phyloP scores from a whole-genome alignment of 2,888 invertebrate species.

The Aspidiotus destructor region DNA sequence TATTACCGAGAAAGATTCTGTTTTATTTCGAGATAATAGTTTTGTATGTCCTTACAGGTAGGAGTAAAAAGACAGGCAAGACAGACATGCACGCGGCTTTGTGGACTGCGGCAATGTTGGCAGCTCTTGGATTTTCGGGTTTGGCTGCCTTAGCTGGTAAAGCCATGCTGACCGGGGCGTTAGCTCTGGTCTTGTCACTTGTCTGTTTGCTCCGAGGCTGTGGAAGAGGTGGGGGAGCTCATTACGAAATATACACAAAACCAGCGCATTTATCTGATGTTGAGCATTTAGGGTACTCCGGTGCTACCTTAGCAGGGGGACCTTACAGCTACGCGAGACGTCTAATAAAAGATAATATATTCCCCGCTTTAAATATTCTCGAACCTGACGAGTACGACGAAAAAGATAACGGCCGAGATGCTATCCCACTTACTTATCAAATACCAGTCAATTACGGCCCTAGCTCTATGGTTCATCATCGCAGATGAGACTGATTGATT shows the following conservation, averaged over 20 bases:
- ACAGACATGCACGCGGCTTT: slow-evolving; percentile 35
- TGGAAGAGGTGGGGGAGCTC: slow-evolving; percentile 34
- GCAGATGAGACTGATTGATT: no score
- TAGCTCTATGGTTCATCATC: slow-evolving; percentile 11
- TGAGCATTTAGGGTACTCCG: slow-evolving; percentile 25
- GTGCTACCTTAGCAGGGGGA: slow-evolving; percentile 33
- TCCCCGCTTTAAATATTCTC: slow-evolving; percentile 20
- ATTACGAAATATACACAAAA: slow-evolving; percentile 38
- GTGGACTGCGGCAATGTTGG: slow-evolving; percentile 53
- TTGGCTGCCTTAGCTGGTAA: slow-evolving; percentile 73
- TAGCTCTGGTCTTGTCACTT: slow-evolving; percentile 69
- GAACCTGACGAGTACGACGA: slow-evolving; percentile 16
- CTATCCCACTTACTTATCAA: slow-evolving; percentile 17
- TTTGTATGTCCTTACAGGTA: slow-evolving; percentile 22
- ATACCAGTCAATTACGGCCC: slow-evolving; percentile 2
- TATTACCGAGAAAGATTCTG: neutral
- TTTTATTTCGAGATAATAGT: slow-evolving; percentile 9
- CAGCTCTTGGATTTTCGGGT: slow-evolving; percentile 72
- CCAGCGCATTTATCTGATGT: slow-evolving; percentile 35
- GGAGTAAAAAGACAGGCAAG: slow-evolving; percentile 33
- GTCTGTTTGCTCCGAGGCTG: slow-evolving; percentile 43
- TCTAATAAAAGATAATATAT: slow-evolving; percentile 23
- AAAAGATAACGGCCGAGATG: slow-evolving; percentile 16
- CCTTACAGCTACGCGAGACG: slow-evolving; percentile 33
- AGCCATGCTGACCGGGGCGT: slow-evolving; percentile 71